Evolutionary conservation across 2,888 invertebrate species (phyloP), one percentile per base, ranked within the genome.

Genomic region (Nasonovia ribisnigri): DNA sequence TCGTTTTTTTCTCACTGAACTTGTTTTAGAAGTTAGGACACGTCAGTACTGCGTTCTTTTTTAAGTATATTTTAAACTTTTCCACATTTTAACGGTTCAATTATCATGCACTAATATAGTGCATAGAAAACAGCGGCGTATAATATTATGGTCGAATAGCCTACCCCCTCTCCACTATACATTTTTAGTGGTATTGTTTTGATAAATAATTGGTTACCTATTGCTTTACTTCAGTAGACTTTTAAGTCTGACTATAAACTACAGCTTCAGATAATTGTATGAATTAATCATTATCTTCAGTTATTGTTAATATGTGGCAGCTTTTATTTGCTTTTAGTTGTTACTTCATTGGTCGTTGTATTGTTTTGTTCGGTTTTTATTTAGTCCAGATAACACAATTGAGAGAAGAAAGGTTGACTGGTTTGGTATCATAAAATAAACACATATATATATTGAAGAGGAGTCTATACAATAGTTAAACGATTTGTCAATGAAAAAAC

Each of bases 151-250:
- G 11, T 67, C 16, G n/a, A n/a, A 67, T 67, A 13, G 13, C 1
- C 24, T 0, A 20, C 24, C 54, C 54, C 0, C 29, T n/a, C n/a
- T 0, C 29, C 29, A 3, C 10, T 0, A 29, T 13, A 67, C 0
- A 67, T 16, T 67, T 67, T 67, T 67, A 16, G 16, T 13, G 4
- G 4, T 13, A 10, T n/a, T 4, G n/a, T 67, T n/a, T 54, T 20
- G 24, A 67, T n/a, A 67, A 67, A n/a, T 13, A n/a, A n/a, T n/a
- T 67, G n/a, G 13, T 60, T 60, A 1, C 3, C 29, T 60, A 60
- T 60, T 29, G 29, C 29, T 60, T 29, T 2, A 60, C 29, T 29
- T 29, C 60, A 29, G 60, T 29, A 11, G 29, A 29, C 11, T 60
- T 60, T 11, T 60, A 60, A 29, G 11, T 29, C 60, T 29, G 29